A percentile compares a stretch with the other conserved stretches of the same genome.
Evolutionary conservation across 2,113 vertebrate species (phyloP).

Genomic region (Bufo bufo): DNA sequence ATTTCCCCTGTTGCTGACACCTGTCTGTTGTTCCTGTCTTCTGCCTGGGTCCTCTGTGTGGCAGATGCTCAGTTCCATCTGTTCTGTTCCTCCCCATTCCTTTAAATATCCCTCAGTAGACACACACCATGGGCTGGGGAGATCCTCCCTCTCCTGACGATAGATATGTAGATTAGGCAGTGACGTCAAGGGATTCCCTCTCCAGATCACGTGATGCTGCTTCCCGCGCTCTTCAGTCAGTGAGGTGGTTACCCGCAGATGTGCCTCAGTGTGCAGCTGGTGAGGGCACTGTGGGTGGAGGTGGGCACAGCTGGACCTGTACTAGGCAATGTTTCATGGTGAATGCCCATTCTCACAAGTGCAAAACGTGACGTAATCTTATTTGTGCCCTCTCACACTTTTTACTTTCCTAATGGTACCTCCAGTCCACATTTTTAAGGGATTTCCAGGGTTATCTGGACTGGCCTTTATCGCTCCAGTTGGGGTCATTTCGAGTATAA

Average conservation of each 20-base stretch:
- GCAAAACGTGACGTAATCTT: not conserved
- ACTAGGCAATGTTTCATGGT: not conserved
- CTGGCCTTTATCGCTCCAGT: no score
- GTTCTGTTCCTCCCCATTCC: slow-evolving; percentile 63
- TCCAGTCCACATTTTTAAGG: no score
- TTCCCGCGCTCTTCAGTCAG: slow-evolving; percentile 20
- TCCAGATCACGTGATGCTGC: slow-evolving; percentile 35
- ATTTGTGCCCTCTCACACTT: no score
- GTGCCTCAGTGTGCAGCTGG: not conserved
- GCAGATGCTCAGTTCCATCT: slow-evolving; percentile 59
- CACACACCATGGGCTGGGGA: slow-evolving; percentile 61
- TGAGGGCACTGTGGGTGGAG: not conserved
- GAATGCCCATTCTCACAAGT: not conserved
- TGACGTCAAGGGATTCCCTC: slow-evolving; percentile 73
- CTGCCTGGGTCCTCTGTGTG: slow-evolving; percentile 55
- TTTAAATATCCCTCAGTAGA: slow-evolving; percentile 64
- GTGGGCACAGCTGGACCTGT: not conserved
- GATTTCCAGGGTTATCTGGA: no score
- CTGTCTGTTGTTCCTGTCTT: slow-evolving; percentile 54
- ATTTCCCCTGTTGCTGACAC: slow-evolving; percentile 38
- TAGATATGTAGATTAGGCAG: slow-evolving; percentile 66
- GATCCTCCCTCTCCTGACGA: slow-evolving; percentile 67
- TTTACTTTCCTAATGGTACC: no score
- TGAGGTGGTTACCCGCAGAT: not conserved
- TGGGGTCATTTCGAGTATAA: no score